phyloP scores from a whole-genome alignment of 2,113 vertebrate species.

The Leptosomus discolor region DNA sequence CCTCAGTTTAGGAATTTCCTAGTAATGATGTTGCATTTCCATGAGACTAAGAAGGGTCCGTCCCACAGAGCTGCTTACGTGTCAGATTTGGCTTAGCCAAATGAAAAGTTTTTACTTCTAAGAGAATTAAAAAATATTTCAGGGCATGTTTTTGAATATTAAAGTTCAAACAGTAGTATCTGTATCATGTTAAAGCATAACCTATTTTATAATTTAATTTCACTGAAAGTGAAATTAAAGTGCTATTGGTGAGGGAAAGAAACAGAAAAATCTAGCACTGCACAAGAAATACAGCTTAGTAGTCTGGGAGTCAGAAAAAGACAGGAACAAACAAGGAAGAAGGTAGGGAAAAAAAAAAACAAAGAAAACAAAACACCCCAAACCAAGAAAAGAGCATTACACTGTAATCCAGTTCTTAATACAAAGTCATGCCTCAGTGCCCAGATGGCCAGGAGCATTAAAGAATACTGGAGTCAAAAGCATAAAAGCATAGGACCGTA shows the following conservation, averaged over 20 bases:
- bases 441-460: not conserved
- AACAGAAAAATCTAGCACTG: not conserved
- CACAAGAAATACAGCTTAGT: not conserved
- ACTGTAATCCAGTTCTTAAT: conserved; percentile 2
- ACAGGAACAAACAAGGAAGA: not conserved
- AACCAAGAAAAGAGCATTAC: not conserved
- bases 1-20: not conserved
- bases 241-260: not conserved
- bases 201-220: not conserved
- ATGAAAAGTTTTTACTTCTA: not conserved
- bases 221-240: not conserved
- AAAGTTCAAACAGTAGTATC: not conserved
- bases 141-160: not conserved
- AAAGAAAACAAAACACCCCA: no score
- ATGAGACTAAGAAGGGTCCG: not conserved
- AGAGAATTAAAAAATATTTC: not conserved
- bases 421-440: not conserved
- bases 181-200: not conserved
- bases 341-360: not conserved
- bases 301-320: not conserved
- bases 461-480: not conserved
- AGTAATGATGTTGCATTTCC: not conserved
- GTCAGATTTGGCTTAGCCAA: not conserved
- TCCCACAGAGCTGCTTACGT: not conserved
- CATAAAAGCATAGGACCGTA: not conserved